Evolutionary conservation across 2,888 invertebrate genomes (phyloP).

Genomic region (Germaria angustata): DNA sequence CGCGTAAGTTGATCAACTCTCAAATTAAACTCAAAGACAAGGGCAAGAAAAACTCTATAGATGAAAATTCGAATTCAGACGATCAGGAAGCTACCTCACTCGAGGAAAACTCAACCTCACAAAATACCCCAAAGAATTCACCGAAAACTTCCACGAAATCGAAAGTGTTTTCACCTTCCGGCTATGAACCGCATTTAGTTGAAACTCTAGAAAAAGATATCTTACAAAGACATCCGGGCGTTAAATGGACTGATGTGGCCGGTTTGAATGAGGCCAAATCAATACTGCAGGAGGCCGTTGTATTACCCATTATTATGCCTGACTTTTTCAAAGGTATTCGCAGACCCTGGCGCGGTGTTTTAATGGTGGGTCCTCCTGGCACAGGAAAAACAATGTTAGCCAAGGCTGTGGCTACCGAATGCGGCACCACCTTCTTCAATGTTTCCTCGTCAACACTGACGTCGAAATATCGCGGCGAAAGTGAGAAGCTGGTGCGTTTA

Average conservation of each 20-base stretch:
- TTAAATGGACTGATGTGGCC: slow-evolving; percentile 90
- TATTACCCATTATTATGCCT: slow-evolving; percentile 91
- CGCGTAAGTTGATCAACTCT: slow-evolving; percentile 76
- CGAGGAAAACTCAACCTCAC: slow-evolving; percentile 79
- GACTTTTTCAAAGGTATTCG: slow-evolving; percentile 93
- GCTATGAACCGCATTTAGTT: slow-evolving; percentile 88
- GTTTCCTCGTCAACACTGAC: slow-evolving; percentile 92
- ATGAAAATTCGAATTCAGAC: slow-evolving; percentile 80
- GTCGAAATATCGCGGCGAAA: slow-evolving; percentile 94
- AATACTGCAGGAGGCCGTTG: slow-evolving; percentile 91
- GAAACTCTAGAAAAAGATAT: slow-evolving; percentile 92
- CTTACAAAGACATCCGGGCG: slow-evolving; percentile 88
- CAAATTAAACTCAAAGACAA: slow-evolving; percentile 80
- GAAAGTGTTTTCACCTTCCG: slow-evolving; percentile 81
- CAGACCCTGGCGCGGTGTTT: slow-evolving; percentile 85
- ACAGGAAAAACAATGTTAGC: slow-evolving; percentile 91
- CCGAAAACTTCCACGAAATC: slow-evolving; percentile 75
- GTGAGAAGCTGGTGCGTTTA: slow-evolving; percentile 91
- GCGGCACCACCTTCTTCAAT: slow-evolving; percentile 92
- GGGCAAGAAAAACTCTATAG: slow-evolving; percentile 79
- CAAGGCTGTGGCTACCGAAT: slow-evolving; percentile 93
- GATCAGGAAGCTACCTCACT: slow-evolving; percentile 80
- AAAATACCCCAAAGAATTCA: slow-evolving; percentile 78
- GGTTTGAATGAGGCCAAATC: slow-evolving; percentile 88
- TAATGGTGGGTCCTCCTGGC: slow-evolving; percentile 82